Base-by-base conservation (phyloP, 1,140 invertebrate species). In the Orchesella cincta region DNA sequence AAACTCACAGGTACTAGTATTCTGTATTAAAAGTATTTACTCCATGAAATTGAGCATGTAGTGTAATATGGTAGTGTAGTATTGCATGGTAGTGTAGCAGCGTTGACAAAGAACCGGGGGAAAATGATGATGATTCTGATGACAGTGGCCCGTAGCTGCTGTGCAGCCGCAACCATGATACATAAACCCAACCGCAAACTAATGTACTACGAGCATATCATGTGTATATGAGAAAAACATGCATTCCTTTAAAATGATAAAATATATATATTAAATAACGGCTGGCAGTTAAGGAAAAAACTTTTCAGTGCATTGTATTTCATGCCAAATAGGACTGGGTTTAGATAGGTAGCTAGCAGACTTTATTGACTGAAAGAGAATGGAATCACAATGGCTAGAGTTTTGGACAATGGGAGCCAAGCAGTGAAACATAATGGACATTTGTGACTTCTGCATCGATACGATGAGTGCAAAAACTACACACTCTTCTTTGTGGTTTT, bases 331-430 rank as follows among this genome's bases (percentile, higher is more conserved):
- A 67, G 62, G 31, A 3, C 33, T n/a, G 29, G 26, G 62, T 67
- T 33, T 67, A n/a, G n/a, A n/a, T n/a, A n/a, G n/a, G n/a, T 67
- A 67, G 62, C 2, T 67, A 33, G 31, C 62, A 3, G 52, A 57
- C 52, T 67, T 67, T 67, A 67, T 67, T 67, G 62, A 67, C 28
- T 67, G 62, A 29, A 67, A 67, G 62, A 67, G 5, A 33, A 46
- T 46, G 54, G 8, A 57, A 57, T 57, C 8, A 67, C 33, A 29
- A 29, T 67, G 31, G 31, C 5, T 14, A 67, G 12, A 33, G 28
- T 67, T 31, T 67, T 31, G 28, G 14, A 67, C 62, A 67, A 67
- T 67, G 62, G 62, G 62, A 67, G 62, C 33, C 62, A 67, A 67
- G 62, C 62, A 67, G 62, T 23, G 62, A 67, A 31, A 29, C 62